Percentiles rank a stretch among this genome's conserved stretches.
These are phyloP conservation scores for Spisula solida DNA, from an alignment of 2,888 invertebrate species.

Conservation along the genomic window DNA sequence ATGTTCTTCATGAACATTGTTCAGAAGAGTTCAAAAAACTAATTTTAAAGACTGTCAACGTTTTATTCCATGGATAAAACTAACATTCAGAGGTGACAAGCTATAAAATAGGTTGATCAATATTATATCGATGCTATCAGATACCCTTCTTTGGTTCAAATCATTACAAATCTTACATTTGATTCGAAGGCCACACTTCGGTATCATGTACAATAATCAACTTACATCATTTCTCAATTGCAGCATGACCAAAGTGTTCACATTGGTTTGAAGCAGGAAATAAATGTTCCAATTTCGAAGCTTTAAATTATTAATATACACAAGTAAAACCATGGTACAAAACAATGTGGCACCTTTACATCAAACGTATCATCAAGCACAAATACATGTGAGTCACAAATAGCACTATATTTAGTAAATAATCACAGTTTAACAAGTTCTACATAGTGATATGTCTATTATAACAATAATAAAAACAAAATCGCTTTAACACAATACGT, in stretches of 20 bases:
- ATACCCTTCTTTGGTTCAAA: too few species aligned
- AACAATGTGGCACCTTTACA: slow-evolving; percentile 12
- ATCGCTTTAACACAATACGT: not conserved
- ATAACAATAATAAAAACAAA: slow-evolving; percentile 23
- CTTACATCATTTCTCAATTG: too few species aligned
- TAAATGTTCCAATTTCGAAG: not conserved
- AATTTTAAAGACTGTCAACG: not conserved
- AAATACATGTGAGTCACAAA: not conserved
- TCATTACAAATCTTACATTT: not conserved
- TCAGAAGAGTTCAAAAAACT: not conserved
- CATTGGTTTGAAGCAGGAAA: not conserved
- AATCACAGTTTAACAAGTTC: slow-evolving; percentile 17
- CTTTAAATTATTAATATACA: not conserved
- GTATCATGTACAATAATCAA: too few species aligned
- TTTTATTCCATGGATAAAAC: not conserved
- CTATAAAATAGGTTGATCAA: not conserved
- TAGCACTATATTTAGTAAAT: slow-evolving; percentile 19
- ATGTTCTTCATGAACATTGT: not conserved
- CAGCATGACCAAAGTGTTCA: not conserved
- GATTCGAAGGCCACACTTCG: not conserved
- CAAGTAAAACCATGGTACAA: not conserved
- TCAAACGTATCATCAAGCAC: not conserved
- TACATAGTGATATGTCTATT: slow-evolving; percentile 20
- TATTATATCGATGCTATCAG: too few species aligned
- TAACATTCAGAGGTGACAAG: not conserved